These are phyloP conservation scores for Microctonus brassicae DNA, from an alignment of 2,888 invertebrate genomes.

Conservation along the genomic window DNA sequence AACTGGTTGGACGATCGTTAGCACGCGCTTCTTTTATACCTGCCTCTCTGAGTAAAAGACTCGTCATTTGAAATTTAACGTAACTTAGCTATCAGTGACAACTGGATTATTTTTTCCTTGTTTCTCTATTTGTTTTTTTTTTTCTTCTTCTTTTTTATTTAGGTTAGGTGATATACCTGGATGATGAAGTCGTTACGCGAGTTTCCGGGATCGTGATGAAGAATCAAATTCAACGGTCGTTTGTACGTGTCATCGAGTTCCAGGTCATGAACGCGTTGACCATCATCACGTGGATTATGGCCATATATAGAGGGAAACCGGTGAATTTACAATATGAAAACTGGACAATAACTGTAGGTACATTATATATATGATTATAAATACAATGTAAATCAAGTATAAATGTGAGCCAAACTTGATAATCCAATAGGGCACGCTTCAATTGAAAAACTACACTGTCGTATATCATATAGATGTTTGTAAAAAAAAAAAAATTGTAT, in stretches of 20 bases:
- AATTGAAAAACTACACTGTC: not conserved
- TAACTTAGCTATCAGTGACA: slow-evolving; percentile 35
- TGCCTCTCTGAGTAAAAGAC: slow-evolving; percentile 1
- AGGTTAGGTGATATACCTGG: slow-evolving; percentile 12
- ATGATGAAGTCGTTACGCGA: slow-evolving; percentile 40
- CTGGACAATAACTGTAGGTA: slow-evolving; percentile 38
- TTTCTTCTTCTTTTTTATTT: not conserved
- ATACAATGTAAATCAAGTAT: too few species aligned
- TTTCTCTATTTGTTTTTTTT: not conserved
- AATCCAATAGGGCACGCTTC: slow-evolving; percentile 25
- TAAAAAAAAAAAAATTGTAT: slow-evolving; percentile 36
- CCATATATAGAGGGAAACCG: slow-evolving; percentile 36
- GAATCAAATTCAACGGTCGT: slow-evolving; percentile 22
- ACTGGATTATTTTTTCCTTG: slow-evolving; percentile 21
- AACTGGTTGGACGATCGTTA: slow-evolving; percentile 39
- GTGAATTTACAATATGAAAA: slow-evolving; percentile 26
- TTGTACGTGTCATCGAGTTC: slow-evolving; percentile 33
- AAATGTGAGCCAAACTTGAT: slow-evolving; percentile 43
- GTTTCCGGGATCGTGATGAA: slow-evolving; percentile 38
- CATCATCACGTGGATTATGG: slow-evolving; percentile 1
- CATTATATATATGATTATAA: slow-evolving; percentile 15
- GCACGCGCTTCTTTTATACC: slow-evolving; percentile 43
- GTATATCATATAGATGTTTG: not conserved
- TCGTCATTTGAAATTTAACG: slow-evolving; percentile 25
- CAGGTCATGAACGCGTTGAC: slow-evolving; percentile 43